A percentile compares a stretch with the other conserved stretches of the same genome.
These are phyloP conservation scores for Patella pellucida DNA, from an alignment of 2,888 invertebrate species.

Conservation along the genomic window DNA sequence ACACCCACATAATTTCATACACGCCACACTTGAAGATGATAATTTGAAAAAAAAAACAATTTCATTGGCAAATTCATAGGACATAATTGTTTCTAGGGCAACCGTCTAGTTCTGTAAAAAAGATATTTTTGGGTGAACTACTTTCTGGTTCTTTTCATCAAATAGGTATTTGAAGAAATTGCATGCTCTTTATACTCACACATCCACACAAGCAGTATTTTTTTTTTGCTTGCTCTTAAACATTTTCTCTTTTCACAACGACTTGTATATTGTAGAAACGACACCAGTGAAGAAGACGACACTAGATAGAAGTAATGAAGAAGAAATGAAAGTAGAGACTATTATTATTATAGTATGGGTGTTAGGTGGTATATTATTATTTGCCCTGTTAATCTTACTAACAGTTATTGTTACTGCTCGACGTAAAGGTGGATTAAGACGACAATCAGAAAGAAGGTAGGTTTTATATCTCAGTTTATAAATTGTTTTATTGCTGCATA, in stretches of 20 bases:
- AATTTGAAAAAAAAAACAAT: no score
- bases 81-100: no score
- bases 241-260: neutral
- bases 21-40: no score
- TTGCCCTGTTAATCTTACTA: constrained; percentile 43
- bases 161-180: no score
- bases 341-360: constrained; percentile 51
- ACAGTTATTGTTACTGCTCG: constrained; percentile 44
- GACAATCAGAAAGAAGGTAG: neutral
- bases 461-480: neutral
- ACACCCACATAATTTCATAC: no score
- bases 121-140: no score
- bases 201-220: constrained; percentile 15
- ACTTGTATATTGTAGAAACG: no score
- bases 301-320: neutral
- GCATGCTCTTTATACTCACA: neutral
- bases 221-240: neutral
- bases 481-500: neutral
- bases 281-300: no score
- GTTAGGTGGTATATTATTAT: constrained; percentile 43
- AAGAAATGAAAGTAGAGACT: constrained; percentile 37
- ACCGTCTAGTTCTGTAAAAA: no score
- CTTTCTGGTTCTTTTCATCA: no score
- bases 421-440: neutral
- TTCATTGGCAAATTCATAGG: no score